Base-by-base conservation (phyloP, 2,797 vertebrate species). In the Cottoperca gobio region DNA sequence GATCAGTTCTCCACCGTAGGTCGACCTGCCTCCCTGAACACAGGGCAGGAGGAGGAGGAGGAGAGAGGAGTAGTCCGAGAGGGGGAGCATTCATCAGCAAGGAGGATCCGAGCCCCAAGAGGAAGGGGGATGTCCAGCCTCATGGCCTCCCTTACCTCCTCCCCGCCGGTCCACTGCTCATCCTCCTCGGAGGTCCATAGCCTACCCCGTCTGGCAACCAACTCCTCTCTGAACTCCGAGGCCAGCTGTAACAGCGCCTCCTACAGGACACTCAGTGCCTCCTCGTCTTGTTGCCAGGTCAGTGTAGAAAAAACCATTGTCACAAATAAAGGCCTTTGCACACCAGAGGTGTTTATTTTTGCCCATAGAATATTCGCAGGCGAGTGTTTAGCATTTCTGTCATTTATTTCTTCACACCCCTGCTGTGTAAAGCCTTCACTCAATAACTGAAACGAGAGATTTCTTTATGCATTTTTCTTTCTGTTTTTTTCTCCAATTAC, bases 101-200 rank as follows among this genome's bases (percentile, higher is more conserved):
- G 97, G 75, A 95, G 94, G 89, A 99, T 99, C 89, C 88, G 97
- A 69, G 97, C 97, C 0, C 97, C 98, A 19, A 96, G 91, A 54
- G 97, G 96, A 26, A 94, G 96, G 8, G 96, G 96, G 31, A 94
- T 98, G 35, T 95, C 96, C 5, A 95, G 96, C 70, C 96, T 97
- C 90, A 96, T 97, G 95, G 95, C 95, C 33, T 95, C 96, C n/a
- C 92, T 97, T 33, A 96, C 96, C 5, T 94, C 92, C 77, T 95
- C 95, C 70, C 94, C 95, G 86, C 94, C 88, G 0, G 90, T 92
- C 57, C 2, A 8, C 4, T 7, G 28, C 74, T 85, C 69, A 78
- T n/a, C 88, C 90, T 64, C 75, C 96, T 95, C 92, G 82, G 95
- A 84, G 9, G 31, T 55, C 33, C 10, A 8, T 62, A 95, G 94